Conservation (phyloP, 2,797 vertebrate genomes). For the Uromys caudimaculatus region DNA sequence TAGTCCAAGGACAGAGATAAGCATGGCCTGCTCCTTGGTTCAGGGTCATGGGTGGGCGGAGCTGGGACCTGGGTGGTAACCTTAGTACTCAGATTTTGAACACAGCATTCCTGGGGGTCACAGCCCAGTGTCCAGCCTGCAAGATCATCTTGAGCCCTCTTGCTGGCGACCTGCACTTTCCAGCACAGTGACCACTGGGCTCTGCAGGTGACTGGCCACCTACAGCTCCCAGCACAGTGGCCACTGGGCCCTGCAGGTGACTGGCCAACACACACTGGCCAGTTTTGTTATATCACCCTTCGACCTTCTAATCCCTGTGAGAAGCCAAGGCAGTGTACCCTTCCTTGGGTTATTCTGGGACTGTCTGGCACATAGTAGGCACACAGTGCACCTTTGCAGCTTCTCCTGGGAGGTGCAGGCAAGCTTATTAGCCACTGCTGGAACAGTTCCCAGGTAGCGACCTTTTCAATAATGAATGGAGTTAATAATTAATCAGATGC, state of each 20-base stretch:
- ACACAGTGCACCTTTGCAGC: background rate
- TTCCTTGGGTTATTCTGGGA: background rate
- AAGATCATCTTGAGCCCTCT: background rate
- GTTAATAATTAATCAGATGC: constrained; percentile 65
- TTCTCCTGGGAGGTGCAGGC: background rate
- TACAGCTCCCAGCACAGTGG: no score
- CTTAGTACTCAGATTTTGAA: background rate
- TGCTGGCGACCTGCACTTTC: background rate
- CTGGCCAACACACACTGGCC: accelerated
- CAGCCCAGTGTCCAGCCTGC: accelerated
- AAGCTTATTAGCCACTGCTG: background rate
- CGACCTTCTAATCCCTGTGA: background rate
- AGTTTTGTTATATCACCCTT: background rate
- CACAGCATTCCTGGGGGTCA: accelerated
- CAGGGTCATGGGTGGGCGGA: background rate
- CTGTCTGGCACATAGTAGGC: background rate
- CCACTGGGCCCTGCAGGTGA: background rate
- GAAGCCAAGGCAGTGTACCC: background rate
- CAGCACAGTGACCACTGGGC: background rate
- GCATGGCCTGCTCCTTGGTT: background rate
- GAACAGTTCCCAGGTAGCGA: background rate
- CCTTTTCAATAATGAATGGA: constrained; percentile 44
- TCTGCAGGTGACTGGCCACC: background rate
- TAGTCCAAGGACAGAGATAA: background rate
- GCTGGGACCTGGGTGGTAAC: no score